Percentiles rank a stretch among this genome's conserved stretches.
Evolutionary conservation across 2,888 invertebrate species (phyloP).

Genomic region (Pemphredon lugubris): DNA sequence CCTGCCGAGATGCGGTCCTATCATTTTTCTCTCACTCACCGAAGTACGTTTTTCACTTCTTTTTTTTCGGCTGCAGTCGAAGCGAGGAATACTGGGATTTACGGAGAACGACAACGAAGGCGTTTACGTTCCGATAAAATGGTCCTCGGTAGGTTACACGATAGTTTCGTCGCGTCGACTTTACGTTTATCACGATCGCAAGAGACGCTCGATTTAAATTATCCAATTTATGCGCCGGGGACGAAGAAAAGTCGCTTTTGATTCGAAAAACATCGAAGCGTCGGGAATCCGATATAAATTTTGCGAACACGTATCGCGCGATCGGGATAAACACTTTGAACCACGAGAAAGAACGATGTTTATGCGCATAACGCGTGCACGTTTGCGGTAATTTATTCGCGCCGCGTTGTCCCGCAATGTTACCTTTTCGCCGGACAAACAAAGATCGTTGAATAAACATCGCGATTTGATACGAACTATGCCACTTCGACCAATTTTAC

Average conservation of each 20-base stretch:
- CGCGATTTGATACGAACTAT: constrained; percentile 28
- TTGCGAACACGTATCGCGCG: constrained; percentile 43
- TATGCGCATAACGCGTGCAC: constrained; percentile 45
- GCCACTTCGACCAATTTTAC: constrained; percentile 34
- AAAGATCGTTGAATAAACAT: constrained; percentile 40
- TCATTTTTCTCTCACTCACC: neutral
- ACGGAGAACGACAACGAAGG: too few relatives aligned
- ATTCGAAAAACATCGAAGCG: constrained; percentile 30
- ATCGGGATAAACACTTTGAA: constrained; percentile 47
- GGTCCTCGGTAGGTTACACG: too few relatives aligned
- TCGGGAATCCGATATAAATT: constrained; percentile 48
- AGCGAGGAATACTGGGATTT: too few relatives aligned
- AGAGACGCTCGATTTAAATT: constrained; percentile 19
- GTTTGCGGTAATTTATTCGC: constrained; percentile 59
- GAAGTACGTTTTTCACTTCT: too few relatives aligned
- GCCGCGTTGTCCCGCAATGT: constrained; percentile 42
- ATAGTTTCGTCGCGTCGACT: too few relatives aligned
- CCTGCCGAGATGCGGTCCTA: neutral
- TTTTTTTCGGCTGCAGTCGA: too few relatives aligned
- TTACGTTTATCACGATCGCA: too few relatives aligned
- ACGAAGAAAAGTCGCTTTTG: constrained; percentile 16
- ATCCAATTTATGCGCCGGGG: constrained; percentile 21
- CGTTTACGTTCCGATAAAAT: too few relatives aligned
- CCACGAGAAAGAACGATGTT: constrained; percentile 33
- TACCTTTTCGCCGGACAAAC: constrained; percentile 46